Evolutionary conservation across 2,113 vertebrate genomes (phyloP), one percentile per base, ranked within the genome.

Genomic region (Anser brachyrhynchus): DNA sequence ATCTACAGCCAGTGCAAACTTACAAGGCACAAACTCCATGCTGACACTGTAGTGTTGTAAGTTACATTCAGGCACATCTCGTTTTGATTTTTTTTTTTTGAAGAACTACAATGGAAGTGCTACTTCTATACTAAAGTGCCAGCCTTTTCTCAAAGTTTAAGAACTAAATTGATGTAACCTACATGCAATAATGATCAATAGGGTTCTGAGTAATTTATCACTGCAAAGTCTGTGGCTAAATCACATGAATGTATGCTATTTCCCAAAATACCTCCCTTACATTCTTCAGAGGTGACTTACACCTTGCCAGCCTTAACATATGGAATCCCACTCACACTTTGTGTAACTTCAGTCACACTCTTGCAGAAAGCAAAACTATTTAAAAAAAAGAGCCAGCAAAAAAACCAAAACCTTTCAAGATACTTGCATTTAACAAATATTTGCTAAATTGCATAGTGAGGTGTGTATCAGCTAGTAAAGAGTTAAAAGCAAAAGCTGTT

Each of bases 1-100:
- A 88, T 58, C 89, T 96, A 94, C 52, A 97, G 89, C 93, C 95
- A 95, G 97, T 90, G 96, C 97, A 97, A 95, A 97, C 86, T 90
- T 94, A 96, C 94, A 98, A 98, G 98, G 98, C 98, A 98, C 98
- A 96, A 96, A 93, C 96, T 97, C 92, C 95, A 73, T 85, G 96
- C 96, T 92, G 95, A 95, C 91, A 86, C 71, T 74, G 29, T 84
- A 76, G 90, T 92, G 77, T 94, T 95, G 14, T 67, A 89, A 96
- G 52, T 92, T 84, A 94, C 84, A 94, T 94, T 95, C 95, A 97
- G 94, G 91, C 96, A 96, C 87, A 90, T 81, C 46, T 49, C 46
- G 22, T 49, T 21, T 49, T 49, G 46, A 49, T 49, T 21, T 46
- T 46, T 10, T 46, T 44, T 18, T 46, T 49, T 49, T 49, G 3